Evolutionary conservation across 2,797 vertebrate species (phyloP), one percentile per base, ranked within the genome.

Genomic region (Clamator glandarius): DNA sequence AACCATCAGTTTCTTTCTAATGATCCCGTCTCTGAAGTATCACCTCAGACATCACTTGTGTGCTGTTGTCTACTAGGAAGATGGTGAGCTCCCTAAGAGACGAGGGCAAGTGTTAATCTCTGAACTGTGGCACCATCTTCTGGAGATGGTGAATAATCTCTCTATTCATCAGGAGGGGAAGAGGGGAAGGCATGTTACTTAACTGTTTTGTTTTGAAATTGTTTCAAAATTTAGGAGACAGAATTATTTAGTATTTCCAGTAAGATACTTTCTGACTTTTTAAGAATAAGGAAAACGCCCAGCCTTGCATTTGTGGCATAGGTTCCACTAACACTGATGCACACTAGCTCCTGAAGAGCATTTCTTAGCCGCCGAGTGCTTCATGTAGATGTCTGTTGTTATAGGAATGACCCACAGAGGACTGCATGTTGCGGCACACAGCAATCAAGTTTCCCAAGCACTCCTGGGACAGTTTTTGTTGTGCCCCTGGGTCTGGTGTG

Each of bases 1-100:
- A 59, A 4, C 33, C 28, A 5, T 8, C 0, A 0, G 25, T 73
- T 41, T 59, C 41, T n/a, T 52, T 59, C 36, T 55, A 39, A 26
- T 5, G 8, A 86, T 3, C 31, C 11, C 6, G 0, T 26, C 17
- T 62, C 41, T 81, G 41, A 50, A 54, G 20, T 29, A 50, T 42
- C 58, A 41, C 26, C 24, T 70, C 11, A 15, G 15, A 15, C 26
- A 20, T 36, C 28, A 51, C 35, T 48, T 39, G 6, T 62, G 36
- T 39, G 61, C 36, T 80, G 64, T 26, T 17, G 0, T 7, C 12
- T 78, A 21, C 33, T 50, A 25, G 61, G 59, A 46, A 44, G 39
- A 16, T 11, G 7, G 6, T 57, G 62, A 70, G 28, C 58, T 79
- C 35, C 4, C 9, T 10, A 54, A 72, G 58, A 41, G 5, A 42